Conservation (phyloP, 1,140 invertebrate genomes). For the Gryon sp. region DNA sequence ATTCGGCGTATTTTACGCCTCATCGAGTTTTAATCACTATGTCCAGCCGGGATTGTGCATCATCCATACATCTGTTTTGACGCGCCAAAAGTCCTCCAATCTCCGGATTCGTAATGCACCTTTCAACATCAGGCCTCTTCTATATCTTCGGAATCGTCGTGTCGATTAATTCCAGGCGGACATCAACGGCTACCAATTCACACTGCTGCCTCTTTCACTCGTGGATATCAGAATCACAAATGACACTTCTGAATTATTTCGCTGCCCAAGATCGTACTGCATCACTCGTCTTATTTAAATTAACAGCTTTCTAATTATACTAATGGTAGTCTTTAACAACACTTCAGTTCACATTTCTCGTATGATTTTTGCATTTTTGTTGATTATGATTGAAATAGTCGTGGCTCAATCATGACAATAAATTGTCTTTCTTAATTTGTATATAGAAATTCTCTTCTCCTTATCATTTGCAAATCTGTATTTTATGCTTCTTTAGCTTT, state of each 20-base stretch:
- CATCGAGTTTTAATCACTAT: constrained; percentile 61
- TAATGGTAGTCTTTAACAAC: not conserved
- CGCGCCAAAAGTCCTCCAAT: constrained; percentile 65
- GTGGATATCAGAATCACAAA: constrained; percentile 51
- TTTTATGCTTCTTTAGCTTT: too few relatives aligned
- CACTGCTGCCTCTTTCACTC: constrained; percentile 58
- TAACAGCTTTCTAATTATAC: constrained; percentile 25
- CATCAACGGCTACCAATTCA: constrained; percentile 65
- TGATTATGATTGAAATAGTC: too few relatives aligned
- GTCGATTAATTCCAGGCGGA: constrained; percentile 67
- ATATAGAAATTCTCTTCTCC: too few relatives aligned
- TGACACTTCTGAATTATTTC: constrained; percentile 60
- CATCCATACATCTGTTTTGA: constrained; percentile 61
- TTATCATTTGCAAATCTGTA: too few relatives aligned
- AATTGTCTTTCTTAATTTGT: too few relatives aligned
- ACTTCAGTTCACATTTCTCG: too few relatives aligned
- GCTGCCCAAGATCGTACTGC: constrained; percentile 3
- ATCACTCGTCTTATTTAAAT: constrained; percentile 32
- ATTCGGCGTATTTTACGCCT: constrained; percentile 43
- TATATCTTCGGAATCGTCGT: constrained; percentile 61
- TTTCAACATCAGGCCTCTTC: constrained; percentile 68
- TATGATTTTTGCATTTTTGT: too few relatives aligned
- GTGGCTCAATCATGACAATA: too few relatives aligned
- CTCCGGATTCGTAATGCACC: constrained; percentile 67
- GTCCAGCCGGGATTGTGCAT: constrained; percentile 54